Percentiles rank a stretch among this genome's conserved stretches.
These are phyloP conservation scores for Epinephelus malabaricus DNA, from an alignment of 2,797 vertebrate genomes.

Conservation along the genomic window DNA sequence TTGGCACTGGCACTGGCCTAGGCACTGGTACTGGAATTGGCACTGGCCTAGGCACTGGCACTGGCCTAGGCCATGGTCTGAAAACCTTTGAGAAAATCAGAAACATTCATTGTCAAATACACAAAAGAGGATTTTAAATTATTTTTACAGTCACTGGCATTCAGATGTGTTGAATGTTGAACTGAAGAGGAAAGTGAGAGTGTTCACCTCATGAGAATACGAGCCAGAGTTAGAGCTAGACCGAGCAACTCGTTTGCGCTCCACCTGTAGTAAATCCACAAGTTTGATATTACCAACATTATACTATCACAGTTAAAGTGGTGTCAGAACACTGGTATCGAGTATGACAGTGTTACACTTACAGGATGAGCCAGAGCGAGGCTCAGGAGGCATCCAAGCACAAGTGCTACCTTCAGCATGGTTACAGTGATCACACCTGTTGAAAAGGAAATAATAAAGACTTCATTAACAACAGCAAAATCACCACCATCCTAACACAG, in stretches of 20 bases:
- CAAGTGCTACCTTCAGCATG: slow-evolving; percentile 40
- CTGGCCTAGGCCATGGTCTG: neutral
- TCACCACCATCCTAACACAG: neutral
- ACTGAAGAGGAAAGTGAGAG: neutral
- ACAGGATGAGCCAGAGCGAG: slow-evolving; percentile 48
- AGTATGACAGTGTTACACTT: slow-evolving; percentile 8
- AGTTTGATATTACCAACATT: neutral
- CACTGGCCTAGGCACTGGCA: too few relatives aligned
- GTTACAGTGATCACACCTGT: slow-evolving; percentile 21
- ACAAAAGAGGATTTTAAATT: neutral
- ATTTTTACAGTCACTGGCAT: neutral
- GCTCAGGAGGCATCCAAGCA: slow-evolving; percentile 52
- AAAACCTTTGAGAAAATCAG: neutral
- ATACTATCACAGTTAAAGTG: neutral
- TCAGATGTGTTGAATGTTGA: neutral
- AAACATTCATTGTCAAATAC: neutral
- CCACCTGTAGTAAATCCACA: slow-evolving; percentile 23
- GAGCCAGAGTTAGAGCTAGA: slow-evolving; percentile 1
- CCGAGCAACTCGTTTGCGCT: slow-evolving; percentile 15
- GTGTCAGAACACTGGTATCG: neutral
- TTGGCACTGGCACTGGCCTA: too few relatives aligned
- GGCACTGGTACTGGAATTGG: too few relatives aligned
- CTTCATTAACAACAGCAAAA: neutral
- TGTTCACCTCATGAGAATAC: neutral
- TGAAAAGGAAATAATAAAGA: neutral